A percentile compares a stretch with the other conserved stretches of the same genome.
Conservation (phyloP, 53 echinoderm and acorn worm genomes). For the Mesocentrotus franciscanus region DNA sequence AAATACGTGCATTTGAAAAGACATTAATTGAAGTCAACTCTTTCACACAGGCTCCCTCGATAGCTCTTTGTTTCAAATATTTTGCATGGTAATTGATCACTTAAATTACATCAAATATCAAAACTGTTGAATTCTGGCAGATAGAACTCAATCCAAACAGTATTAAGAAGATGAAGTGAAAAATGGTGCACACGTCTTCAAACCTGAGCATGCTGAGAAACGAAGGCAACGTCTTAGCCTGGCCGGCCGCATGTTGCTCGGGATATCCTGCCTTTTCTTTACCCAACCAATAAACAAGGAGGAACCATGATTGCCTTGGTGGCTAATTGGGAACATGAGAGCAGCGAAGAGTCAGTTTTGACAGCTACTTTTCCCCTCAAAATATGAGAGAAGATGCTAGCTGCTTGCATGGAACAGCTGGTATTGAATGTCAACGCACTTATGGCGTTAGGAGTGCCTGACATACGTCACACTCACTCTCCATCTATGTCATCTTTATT, state of each 20-base stretch:
- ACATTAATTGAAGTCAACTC: too few relatives aligned
- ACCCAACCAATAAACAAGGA: neutral
- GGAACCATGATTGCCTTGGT: neutral
- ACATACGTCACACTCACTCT: conserved; percentile 25
- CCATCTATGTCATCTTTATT: conserved; percentile 1
- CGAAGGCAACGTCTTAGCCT: neutral
- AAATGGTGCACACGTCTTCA: neutral
- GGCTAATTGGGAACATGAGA: conserved; percentile 41
- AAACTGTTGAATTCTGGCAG: neutral
- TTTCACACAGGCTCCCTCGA: too few relatives aligned
- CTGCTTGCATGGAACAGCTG: conserved; percentile 26
- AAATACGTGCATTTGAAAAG: too few relatives aligned
- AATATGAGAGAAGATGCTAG: neutral
- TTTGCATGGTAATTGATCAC: too few relatives aligned
- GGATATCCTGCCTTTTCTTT: neutral
- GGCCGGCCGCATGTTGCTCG: neutral
- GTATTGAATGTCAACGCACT: conserved; percentile 46
- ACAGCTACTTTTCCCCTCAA: conserved; percentile 39
- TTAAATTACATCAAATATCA: neutral
- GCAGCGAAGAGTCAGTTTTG: neutral
- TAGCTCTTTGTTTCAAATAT: too few relatives aligned
- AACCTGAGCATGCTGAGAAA: neutral
- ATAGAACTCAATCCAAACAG: neutral
- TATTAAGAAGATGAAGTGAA: neutral
- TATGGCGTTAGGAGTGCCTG: conserved; percentile 29